These are phyloP conservation scores for Sebastes melanostomus DNA, from an alignment of 2,797 vertebrate genomes.

Conservation along the genomic window DNA sequence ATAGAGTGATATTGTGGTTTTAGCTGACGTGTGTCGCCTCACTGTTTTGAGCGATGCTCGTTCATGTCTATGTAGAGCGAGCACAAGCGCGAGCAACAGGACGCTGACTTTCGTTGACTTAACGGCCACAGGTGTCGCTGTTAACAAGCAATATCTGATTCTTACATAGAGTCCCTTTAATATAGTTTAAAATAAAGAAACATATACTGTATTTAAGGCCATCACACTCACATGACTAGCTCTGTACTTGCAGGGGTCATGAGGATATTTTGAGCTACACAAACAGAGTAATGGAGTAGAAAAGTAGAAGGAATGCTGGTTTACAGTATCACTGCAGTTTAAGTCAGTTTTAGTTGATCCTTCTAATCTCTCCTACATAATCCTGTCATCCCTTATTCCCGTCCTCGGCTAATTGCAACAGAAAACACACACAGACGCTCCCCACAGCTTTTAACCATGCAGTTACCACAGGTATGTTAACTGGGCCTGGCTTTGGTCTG, in stretches of 20 bases:
- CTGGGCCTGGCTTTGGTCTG: conserved; percentile 69
- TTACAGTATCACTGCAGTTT: conserved; percentile 2
- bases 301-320: background rate
- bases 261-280: background rate
- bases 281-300: background rate
- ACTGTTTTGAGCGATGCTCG: too few species aligned
- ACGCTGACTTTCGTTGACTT: too few species aligned
- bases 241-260: background rate
- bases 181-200: background rate
- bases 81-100: too few species aligned
- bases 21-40: too few species aligned
- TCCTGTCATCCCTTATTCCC: conserved; percentile 49
- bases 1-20: too few species aligned
- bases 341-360: conserved; percentile 23
- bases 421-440: conserved; percentile 61
- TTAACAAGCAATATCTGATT: too few species aligned
- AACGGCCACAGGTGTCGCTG: too few species aligned
- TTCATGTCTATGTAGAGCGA: too few species aligned
- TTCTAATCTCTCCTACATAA: conserved; percentile 35
- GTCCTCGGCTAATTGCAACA: conserved; percentile 58
- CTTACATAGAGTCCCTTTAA: background rate
- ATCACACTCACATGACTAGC: background rate
- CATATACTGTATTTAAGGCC: background rate
- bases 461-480: conserved; percentile 78
- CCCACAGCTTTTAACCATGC: conserved; percentile 62